These are phyloP conservation scores for Prorops nasuta DNA, from an alignment of 1,140 invertebrate species.

Conservation along the genomic window DNA sequence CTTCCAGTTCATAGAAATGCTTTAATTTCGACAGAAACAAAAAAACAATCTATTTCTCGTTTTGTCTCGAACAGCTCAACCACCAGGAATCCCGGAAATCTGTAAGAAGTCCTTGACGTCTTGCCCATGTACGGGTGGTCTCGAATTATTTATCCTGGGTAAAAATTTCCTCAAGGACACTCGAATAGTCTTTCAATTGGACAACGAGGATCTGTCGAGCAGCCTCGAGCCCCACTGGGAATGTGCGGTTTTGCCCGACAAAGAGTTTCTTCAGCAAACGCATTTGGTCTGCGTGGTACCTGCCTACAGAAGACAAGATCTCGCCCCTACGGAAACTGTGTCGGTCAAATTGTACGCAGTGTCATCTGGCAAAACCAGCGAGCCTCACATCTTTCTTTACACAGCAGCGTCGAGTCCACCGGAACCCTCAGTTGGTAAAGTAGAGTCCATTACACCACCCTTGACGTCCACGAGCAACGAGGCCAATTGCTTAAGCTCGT, in stretches of 20 bases:
- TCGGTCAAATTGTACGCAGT: conserved; percentile 76
- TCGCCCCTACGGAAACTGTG: conserved; percentile 66
- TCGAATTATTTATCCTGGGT: conserved; percentile 92
- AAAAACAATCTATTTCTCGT: neutral
- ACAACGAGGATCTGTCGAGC: conserved; percentile 53
- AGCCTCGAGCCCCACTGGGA: conserved; percentile 66
- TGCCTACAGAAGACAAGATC: conserved; percentile 63
- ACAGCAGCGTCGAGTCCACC: conserved; percentile 57
- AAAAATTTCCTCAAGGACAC: conserved; percentile 97
- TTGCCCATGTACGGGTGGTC: conserved; percentile 75
- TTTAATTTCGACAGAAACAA: neutral
- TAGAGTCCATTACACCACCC: conserved; percentile 29
- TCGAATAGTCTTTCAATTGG: conserved; percentile 79
- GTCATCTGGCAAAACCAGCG: conserved; percentile 85
- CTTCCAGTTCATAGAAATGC: neutral
- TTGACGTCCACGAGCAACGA: conserved; percentile 9
- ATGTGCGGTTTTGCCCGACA: conserved; percentile 74
- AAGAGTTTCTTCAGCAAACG: conserved; percentile 85
- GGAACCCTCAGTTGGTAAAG: conserved; percentile 39
- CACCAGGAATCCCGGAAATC: conserved; percentile 92
- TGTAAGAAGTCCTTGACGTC: conserved; percentile 86
- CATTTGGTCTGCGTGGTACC: conserved; percentile 91
- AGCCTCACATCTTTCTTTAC: conserved; percentile 84
- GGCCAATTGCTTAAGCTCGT: conserved; percentile 61
- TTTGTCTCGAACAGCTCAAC: too few relatives aligned